A percentile compares a stretch with the other conserved stretches of the same genome.
These are phyloP conservation scores for Synergus laeviventris DNA, from an alignment of 2,888 invertebrate species.

Conservation along the genomic window DNA sequence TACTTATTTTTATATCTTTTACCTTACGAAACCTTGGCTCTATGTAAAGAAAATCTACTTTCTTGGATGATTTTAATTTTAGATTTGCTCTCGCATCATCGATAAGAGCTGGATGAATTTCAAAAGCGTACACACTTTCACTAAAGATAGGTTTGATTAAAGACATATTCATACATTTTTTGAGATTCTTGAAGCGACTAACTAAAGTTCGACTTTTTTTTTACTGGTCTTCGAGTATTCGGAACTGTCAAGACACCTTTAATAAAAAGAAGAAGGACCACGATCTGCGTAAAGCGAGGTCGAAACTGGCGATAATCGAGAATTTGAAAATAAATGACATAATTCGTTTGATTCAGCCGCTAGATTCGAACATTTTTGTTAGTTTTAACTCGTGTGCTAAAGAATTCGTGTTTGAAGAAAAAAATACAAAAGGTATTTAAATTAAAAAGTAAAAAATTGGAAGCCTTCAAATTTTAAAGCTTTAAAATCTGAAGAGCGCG, in stretches of 20 bases:
- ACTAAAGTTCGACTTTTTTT: constrained; percentile 23
- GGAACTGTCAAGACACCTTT: constrained; percentile 16
- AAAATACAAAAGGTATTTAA: too few species aligned
- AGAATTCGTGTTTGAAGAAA: constrained; percentile 15
- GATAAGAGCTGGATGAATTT: constrained; percentile 23
- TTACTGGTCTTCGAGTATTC: constrained; percentile 35
- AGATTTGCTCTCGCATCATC: constrained; percentile 33
- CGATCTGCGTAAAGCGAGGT: constrained; percentile 26
- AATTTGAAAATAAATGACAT: background rate
- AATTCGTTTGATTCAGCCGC: background rate
- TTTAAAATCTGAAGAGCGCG: too few species aligned
- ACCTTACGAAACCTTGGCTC: background rate
- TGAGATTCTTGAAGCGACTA: constrained; percentile 36
- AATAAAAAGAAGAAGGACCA: constrained; percentile 9
- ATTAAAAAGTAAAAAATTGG: too few species aligned
- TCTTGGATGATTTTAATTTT: background rate
- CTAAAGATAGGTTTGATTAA: constrained; percentile 38
- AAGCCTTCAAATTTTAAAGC: too few species aligned
- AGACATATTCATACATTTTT: constrained; percentile 17
- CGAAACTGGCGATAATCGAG: background rate
- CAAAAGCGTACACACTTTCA: constrained; percentile 32
- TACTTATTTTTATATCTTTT: background rate
- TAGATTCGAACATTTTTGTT: background rate
- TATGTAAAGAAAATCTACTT: background rate
- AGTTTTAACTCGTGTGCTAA: constrained; percentile 1